Percentiles rank a stretch among this genome's conserved stretches.
Conservation (phyloP, 2,797 vertebrate species). For the Eidolon dupreanum region DNA sequence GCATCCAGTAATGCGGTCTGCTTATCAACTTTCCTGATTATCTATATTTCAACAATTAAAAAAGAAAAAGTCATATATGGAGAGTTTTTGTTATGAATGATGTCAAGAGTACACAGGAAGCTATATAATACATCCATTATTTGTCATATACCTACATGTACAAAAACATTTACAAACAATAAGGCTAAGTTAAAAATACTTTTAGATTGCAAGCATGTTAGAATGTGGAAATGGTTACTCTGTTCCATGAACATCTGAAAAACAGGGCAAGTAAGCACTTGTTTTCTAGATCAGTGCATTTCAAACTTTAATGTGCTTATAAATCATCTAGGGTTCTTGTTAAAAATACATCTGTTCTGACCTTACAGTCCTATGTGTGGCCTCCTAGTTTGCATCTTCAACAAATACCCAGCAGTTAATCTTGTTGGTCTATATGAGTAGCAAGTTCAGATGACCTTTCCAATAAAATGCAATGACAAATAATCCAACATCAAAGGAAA, state of each 20-base stretch:
- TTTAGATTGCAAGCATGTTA: neutral
- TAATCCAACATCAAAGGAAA: neutral
- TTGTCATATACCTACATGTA: neutral
- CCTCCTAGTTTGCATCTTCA: neutral
- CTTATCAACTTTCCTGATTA: constrained; percentile 99
- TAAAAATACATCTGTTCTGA: neutral
- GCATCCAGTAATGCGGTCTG: constrained; percentile 98
- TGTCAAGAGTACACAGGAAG: neutral
- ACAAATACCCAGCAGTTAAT: neutral
- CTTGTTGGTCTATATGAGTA: neutral
- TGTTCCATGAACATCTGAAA: neutral
- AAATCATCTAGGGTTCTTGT: neutral
- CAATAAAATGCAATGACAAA: neutral
- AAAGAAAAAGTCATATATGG: constrained; percentile 48
- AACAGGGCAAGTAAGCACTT: neutral
- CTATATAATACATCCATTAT: neutral
- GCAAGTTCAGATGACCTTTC: neutral
- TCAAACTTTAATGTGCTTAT: neutral
- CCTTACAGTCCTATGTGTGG: neutral
- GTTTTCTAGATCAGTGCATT: neutral
- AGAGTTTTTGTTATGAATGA: neutral
- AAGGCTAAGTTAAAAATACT: neutral
- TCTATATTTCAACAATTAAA: constrained; percentile 84
- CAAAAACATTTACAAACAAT: constrained; percentile 8
- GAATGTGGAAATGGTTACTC: neutral